Conservation (phyloP, 1,140 invertebrate genomes). For the Drosophila truncata region DNA sequence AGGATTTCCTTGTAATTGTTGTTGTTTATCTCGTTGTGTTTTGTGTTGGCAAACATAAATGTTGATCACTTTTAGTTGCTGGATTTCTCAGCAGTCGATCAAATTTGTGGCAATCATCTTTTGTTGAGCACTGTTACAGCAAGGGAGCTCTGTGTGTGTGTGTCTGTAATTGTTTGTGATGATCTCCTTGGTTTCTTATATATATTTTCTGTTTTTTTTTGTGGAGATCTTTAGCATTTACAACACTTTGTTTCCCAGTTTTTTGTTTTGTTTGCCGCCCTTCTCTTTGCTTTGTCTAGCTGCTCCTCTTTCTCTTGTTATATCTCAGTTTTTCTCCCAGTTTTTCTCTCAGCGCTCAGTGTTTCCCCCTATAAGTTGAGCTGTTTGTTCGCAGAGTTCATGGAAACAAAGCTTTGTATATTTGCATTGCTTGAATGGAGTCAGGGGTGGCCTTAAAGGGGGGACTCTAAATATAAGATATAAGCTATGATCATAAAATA, state of each 20-base stretch:
- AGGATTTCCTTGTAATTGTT: not conserved
- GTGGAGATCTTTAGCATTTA: conserved; percentile 9
- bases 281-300: conserved; percentile 47
- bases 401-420: conserved; percentile 38
- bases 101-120: conserved; percentile 43
- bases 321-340: conserved; percentile 17
- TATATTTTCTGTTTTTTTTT: conserved; percentile 7
- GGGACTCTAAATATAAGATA: too few species aligned
- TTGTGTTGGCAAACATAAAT: conserved; percentile 13
- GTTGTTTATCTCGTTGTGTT: not conserved
- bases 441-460: not conserved
- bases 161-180: conserved; percentile 43
- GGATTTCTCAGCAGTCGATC: conserved; percentile 40
- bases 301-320: conserved; percentile 20
- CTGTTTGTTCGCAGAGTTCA: conserved; percentile 43
- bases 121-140: conserved; percentile 33
- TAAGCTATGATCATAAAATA: not conserved
- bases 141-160: not conserved
- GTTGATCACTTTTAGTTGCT: conserved; percentile 26
- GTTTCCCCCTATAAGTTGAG: not conserved
- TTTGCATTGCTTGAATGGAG: conserved; percentile 37
- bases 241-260: conserved; percentile 26
- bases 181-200: conserved; percentile 1
- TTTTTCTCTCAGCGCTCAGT: not conserved
- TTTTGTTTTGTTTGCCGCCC: conserved; percentile 39